Percentiles rank a stretch among this genome's conserved stretches.
phyloP scores from a whole-genome alignment of 2,888 invertebrate species.

The Heterodera filipjevi region DNA sequence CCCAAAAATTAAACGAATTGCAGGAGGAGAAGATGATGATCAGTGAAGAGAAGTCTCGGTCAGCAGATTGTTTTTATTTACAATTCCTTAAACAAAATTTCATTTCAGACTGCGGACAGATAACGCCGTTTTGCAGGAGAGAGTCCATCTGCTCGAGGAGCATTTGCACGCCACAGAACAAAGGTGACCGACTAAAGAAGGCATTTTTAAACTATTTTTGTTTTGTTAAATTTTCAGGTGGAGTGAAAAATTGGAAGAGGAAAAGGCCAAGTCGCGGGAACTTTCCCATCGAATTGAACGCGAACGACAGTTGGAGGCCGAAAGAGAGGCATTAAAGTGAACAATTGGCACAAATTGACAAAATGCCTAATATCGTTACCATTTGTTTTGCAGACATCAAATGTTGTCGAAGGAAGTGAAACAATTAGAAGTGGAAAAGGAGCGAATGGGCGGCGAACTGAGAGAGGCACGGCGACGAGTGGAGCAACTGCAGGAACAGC shows the following conservation, averaged over 20 bases:
- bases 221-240: conserved; percentile 41
- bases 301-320: conserved; percentile 59
- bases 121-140: conserved; percentile 61
- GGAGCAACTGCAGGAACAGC: conserved; percentile 44
- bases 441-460: conserved; percentile 48
- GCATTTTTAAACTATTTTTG: not conserved
- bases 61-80: not conserved
- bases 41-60: conserved; percentile 53
- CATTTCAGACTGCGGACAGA: conserved; percentile 53
- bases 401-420: conserved; percentile 54
- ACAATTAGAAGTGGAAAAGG: conserved; percentile 45
- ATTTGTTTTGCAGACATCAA: conserved; percentile 50
- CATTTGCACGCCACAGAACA: conserved; percentile 54
- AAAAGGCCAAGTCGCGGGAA: conserved; percentile 53
- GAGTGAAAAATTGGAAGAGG: conserved; percentile 56
- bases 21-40: conserved; percentile 55
- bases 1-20: conserved; percentile 58
- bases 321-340: conserved; percentile 42
- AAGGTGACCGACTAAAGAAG: conserved; percentile 33
- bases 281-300: conserved; percentile 49
- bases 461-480: conserved; percentile 29
- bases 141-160: conserved; percentile 60
- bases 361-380: not conserved
- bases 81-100: no score
- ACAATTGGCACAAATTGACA: no score